phyloP scores from a whole-genome alignment of 2,888 invertebrate species.

The Odontocerum albicorne region DNA sequence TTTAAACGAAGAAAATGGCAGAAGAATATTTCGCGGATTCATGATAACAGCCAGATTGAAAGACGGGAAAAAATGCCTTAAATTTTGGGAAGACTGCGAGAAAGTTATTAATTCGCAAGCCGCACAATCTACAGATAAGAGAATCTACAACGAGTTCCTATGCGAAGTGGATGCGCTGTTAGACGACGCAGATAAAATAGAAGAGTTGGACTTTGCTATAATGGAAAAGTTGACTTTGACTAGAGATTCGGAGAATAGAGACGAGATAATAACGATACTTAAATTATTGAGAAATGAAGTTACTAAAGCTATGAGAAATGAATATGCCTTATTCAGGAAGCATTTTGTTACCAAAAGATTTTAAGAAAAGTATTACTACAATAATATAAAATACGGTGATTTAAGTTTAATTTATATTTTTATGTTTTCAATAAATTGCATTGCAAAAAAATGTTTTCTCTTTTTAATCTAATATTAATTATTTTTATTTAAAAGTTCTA shows the following conservation, averaged over 20 bases:
- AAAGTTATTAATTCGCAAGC: conserved; percentile 46
- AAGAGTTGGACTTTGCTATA: conserved; percentile 51
- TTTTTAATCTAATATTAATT: no score
- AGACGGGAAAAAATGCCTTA: conserved; percentile 47
- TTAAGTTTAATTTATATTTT: no score
- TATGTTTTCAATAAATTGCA: no score
- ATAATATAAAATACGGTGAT: no score
- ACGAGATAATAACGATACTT: conserved; percentile 46
- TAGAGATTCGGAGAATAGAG: conserved; percentile 46
- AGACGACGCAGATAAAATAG: conserved; percentile 50
- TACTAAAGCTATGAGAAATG: conserved; percentile 49
- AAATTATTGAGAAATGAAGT: conserved; percentile 48
- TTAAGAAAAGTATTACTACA: no score
- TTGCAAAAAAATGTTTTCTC: no score
- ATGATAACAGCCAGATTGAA: conserved; percentile 51
- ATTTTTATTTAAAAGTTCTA: no score
- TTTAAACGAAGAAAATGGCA: conserved; percentile 52
- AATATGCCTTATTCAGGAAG: conserved; percentile 48
- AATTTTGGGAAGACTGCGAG: conserved; percentile 52
- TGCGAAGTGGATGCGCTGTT: conserved; percentile 46
- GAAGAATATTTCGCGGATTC: conserved; percentile 52
- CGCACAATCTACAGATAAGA: conserved; percentile 45
- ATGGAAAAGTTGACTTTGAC: conserved; percentile 49
- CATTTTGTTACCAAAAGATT: conserved; percentile 42
- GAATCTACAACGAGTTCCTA: conserved; percentile 42